A percentile compares a stretch with the other conserved stretches of the same genome.
Conservation (phyloP, 2,888 invertebrate species). For the Aphodius sticticus region DNA sequence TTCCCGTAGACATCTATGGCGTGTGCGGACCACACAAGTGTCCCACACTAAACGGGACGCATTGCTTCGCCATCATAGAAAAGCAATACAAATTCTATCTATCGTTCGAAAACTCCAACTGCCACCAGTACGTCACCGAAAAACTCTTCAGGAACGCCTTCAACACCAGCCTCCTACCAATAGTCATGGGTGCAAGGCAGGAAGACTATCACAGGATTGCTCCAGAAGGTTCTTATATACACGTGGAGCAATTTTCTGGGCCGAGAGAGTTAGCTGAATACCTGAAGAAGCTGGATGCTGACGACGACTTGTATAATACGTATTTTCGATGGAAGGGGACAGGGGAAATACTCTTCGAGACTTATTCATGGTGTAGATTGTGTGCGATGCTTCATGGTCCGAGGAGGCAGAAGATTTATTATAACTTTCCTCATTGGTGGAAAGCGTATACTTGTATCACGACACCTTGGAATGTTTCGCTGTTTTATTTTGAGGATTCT, state of each 20-base stretch:
- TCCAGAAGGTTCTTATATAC: constrained; percentile 5
- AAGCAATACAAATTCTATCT: constrained; percentile 24
- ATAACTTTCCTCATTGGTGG: not conserved
- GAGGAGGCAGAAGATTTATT: not conserved
- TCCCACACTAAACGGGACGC: not conserved
- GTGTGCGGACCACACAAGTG: not conserved
- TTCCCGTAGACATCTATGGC: not conserved
- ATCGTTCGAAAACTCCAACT: constrained; percentile 21
- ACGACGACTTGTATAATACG: constrained; percentile 9
- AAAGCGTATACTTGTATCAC: constrained; percentile 54
- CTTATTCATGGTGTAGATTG: not conserved
- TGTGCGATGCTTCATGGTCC: not conserved
- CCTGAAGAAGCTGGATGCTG: constrained; percentile 12
- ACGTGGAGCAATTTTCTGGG: constrained; percentile 16
- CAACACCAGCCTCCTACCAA: not conserved
- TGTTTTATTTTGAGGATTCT: not conserved
- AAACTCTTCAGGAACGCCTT: constrained; percentile 21
- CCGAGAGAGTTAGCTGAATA: constrained; percentile 8
- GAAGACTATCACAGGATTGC: constrained; percentile 10
- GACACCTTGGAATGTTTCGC: not conserved
- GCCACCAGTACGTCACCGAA: constrained; percentile 21
- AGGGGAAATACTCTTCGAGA: constrained; percentile 69
- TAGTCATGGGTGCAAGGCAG: constrained; percentile 6
- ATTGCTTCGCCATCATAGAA: not conserved
- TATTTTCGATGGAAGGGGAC: constrained; percentile 16